Conservation (phyloP, 2,113 vertebrate genomes). For the Gnathonemus echidnorhynchus region DNA sequence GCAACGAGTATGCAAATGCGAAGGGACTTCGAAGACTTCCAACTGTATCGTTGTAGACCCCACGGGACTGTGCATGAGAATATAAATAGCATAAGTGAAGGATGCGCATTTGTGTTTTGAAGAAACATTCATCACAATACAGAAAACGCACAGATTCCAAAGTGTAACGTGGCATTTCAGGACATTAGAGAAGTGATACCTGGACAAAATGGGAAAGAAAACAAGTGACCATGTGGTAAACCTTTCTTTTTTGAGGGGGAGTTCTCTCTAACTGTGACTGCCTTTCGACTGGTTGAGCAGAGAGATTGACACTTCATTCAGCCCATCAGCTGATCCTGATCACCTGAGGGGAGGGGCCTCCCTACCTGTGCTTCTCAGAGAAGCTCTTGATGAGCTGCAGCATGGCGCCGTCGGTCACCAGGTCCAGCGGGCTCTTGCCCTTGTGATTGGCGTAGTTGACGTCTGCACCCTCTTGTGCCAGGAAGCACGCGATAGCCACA, state of each 20-base stretch:
- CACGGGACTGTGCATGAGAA: background rate
- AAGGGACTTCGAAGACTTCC: background rate
- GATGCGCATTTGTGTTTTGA: background rate
- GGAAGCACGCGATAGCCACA: slow-evolving; percentile 78
- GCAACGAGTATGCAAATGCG: background rate
- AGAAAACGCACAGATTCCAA: background rate
- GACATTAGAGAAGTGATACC: background rate
- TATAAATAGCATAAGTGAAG: background rate
- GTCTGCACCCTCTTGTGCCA: slow-evolving; percentile 87
- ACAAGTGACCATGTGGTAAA: background rate
- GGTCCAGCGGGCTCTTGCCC: slow-evolving; percentile 82
- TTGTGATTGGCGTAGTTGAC: slow-evolving; percentile 88
- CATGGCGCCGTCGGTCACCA: slow-evolving; percentile 69
- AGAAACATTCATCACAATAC: background rate
- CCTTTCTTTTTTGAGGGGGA: background rate
- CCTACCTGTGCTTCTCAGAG: slow-evolving; percentile 85
- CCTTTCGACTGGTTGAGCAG: background rate
- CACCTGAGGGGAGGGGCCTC: background rate
- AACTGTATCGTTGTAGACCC: background rate
- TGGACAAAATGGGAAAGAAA: background rate
- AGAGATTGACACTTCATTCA: background rate
- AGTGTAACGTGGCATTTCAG: background rate
- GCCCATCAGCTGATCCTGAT: background rate
- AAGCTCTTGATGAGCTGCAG: slow-evolving; percentile 81
- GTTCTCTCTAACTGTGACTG: background rate